A percentile compares a stretch with the other conserved stretches of the same genome.
Conservation (phyloP, 2,113 vertebrate species). For the Cochlearius cochlearius region DNA sequence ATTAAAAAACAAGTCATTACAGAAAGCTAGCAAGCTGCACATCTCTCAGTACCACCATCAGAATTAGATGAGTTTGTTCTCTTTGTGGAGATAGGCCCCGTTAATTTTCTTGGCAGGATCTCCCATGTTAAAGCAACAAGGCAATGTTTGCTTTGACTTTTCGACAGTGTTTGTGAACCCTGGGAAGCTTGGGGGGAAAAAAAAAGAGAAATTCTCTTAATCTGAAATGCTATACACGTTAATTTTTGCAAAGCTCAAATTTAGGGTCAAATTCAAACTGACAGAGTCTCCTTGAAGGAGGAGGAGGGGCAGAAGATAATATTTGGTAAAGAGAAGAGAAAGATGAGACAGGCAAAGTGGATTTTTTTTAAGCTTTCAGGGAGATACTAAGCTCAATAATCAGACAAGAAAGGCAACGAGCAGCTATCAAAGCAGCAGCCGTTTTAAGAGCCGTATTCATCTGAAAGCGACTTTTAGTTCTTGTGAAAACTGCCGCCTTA, state of each 20-base stretch:
- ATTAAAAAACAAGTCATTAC: neutral
- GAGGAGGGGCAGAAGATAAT: neutral
- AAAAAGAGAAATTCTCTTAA: neutral
- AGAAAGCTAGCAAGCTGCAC: neutral
- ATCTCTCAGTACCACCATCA: neutral
- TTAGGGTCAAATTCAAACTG: slow-evolving; percentile 17
- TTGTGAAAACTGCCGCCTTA: slow-evolving; percentile 21
- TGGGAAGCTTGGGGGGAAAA: neutral
- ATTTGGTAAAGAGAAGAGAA: neutral
- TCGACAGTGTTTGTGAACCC: neutral
- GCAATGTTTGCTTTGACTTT: slow-evolving; percentile 1
- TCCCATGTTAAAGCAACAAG: neutral
- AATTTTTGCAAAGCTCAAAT: slow-evolving; percentile 36
- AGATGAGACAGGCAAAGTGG: slow-evolving; percentile 3
- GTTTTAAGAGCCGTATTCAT: slow-evolving; percentile 35
- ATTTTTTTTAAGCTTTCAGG: slow-evolving; percentile 20
- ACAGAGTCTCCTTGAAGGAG: slow-evolving; percentile 29
- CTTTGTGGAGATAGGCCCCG: neutral
- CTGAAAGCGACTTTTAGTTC: slow-evolving; percentile 2
- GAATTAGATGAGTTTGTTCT: slow-evolving; percentile 7
- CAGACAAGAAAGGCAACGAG: slow-evolving; percentile 45
- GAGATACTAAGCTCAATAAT: slow-evolving; percentile 49
- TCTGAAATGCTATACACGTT: neutral
- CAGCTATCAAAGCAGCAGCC: slow-evolving; percentile 56
- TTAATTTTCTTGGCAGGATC: slow-evolving; percentile 58